Conservation (phyloP, 2,113 vertebrate genomes). For the Eleginops maclovinus region DNA sequence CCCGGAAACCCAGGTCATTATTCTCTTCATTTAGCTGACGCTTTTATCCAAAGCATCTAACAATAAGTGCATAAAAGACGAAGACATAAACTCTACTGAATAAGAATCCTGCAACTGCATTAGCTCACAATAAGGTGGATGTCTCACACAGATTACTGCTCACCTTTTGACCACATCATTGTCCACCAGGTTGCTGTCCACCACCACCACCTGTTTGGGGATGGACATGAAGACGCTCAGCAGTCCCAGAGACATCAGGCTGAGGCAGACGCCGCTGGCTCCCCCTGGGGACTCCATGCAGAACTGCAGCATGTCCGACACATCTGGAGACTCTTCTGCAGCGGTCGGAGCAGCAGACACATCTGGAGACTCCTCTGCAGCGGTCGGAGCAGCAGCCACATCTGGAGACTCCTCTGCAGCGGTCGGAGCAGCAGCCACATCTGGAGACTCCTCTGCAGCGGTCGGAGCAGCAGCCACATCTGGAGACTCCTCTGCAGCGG, state of each 20-base stretch:
- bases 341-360: too few relatives aligned
- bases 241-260: slow-evolving; percentile 90
- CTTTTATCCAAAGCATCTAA: too few relatives aligned
- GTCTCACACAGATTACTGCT: background rate
- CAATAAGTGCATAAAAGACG: too few relatives aligned
- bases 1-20: too few relatives aligned
- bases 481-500: background rate
- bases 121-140: background rate
- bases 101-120: too few relatives aligned
- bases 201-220: slow-evolving; percentile 94
- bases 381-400: too few relatives aligned
- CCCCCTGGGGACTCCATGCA: slow-evolving; percentile 90
- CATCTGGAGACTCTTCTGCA: background rate
- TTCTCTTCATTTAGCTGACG: too few relatives aligned
- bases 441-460: background rate
- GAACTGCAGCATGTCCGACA: slow-evolving; percentile 83
- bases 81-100: too few relatives aligned
- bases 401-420: background rate
- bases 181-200: slow-evolving; percentile 93
- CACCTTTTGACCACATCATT: slow-evolving; percentile 87
- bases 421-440: background rate
- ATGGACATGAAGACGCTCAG: slow-evolving; percentile 88
- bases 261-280: slow-evolving; percentile 85
- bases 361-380: too few relatives aligned
- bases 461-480: background rate